Base-by-base conservation (phyloP, 2,888 invertebrate species). In the Acanthacorydalis orientalis region DNA sequence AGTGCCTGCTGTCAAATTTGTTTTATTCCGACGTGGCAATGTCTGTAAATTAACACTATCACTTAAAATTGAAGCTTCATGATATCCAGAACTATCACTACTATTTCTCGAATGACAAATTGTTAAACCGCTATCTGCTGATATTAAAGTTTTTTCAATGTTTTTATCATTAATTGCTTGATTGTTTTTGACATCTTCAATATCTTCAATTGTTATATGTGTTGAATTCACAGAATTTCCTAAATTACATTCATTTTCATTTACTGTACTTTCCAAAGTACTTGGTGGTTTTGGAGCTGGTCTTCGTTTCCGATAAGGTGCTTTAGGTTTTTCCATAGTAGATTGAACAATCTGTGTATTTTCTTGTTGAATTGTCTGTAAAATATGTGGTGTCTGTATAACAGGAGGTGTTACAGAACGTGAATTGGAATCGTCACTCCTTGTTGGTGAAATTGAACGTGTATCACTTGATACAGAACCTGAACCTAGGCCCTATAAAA, bases 21-120 rank as follows among this genome's bases (percentile, higher is more conserved):
- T 9, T 35, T 47, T 47, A 43, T 47, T 47, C 12, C 31, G 15
- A 11, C 47, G 31, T 35, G 47, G 43, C 35, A 47, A 43, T 32
- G 52, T 54, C 16, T 57, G 55, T 1, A 59, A 60, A 40, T 70
- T 70, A 7, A 73, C 72, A 54, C 75, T 72, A 55, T 78, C 78
- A 56, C 77, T 77, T 44, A 73, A 65, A 45, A 77, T 72, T 7
- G 79, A 79, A 1, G 80, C 75, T 59, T 81, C 81, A 59, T 81
- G 80, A 59, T 80, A 80, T 1, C 80, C 81, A 49, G 78, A 79
- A 55, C 80, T 81, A 60, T 81, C 81, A 51, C 80, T 80, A 62
- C 79, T 80, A 57, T 80, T 80, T 52, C 81, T 68, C 39, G 80
- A 80, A 68, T 81, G 80, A 56, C 73, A 74, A 51, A 75, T 74